Evolutionary conservation across 1,140 invertebrate genomes (phyloP).

Genomic region (Drosophila pseudoobscura): DNA sequence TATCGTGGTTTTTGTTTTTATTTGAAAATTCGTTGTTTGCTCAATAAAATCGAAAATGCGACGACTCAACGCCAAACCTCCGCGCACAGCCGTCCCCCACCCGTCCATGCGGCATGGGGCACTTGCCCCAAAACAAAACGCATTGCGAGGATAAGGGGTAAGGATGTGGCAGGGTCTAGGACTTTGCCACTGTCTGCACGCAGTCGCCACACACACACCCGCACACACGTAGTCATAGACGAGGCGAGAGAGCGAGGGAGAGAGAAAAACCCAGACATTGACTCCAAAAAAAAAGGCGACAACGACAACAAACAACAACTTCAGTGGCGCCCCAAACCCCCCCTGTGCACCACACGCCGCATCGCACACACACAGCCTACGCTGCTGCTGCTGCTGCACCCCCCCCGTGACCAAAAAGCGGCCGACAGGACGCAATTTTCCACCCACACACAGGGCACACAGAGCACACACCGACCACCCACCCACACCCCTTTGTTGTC

Average conservation of each 20-base stretch:
- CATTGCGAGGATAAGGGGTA: slow-evolving; percentile 7
- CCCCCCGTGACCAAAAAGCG: not conserved
- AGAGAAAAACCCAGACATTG: slow-evolving; percentile 73
- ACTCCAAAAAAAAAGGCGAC: slow-evolving; percentile 66
- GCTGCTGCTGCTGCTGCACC: slow-evolving; percentile 30
- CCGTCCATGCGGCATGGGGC: too few relatives aligned
- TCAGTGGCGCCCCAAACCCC: slow-evolving; percentile 1
- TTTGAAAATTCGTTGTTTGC: slow-evolving; percentile 82
- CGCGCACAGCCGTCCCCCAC: not conserved
- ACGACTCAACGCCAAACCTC: slow-evolving; percentile 10
- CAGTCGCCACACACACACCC: slow-evolving; percentile 68
- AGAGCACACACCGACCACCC: slow-evolving; percentile 1
- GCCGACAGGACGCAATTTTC: slow-evolving; percentile 49
- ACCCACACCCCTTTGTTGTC: not conserved
- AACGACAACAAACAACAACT: slow-evolving; percentile 28
- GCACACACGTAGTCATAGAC: slow-evolving; percentile 32
- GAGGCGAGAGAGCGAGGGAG: slow-evolving; percentile 40
- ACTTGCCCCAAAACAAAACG: slow-evolving; percentile 4
- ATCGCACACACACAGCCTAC: slow-evolving; percentile 17
- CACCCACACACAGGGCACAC: slow-evolving; percentile 36
- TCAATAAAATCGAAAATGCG: slow-evolving; percentile 83
- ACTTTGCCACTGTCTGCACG: slow-evolving; percentile 56
- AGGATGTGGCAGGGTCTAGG: slow-evolving; percentile 9
- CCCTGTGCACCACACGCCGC: too few relatives aligned
- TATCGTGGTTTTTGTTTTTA: slow-evolving; percentile 79